phyloP scores from a whole-genome alignment of 2,113 vertebrate species.

The Silurus meridionalis region DNA sequence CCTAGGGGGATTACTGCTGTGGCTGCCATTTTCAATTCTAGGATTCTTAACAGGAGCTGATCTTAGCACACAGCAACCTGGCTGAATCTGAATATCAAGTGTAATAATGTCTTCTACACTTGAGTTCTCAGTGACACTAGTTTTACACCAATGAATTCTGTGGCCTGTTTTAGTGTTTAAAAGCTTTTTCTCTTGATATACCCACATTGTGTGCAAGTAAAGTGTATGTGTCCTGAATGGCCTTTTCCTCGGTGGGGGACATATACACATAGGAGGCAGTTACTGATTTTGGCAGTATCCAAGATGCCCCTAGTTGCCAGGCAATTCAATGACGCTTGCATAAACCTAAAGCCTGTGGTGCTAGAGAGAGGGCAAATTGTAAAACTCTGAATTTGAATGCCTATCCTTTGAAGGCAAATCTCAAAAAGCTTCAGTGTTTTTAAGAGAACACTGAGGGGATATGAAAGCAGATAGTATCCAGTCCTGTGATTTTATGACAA shows the following conservation, averaged over 20 bases:
- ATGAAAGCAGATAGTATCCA: neutral
- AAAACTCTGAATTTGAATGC: neutral
- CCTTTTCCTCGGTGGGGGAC: neutral
- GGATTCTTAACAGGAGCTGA: neutral
- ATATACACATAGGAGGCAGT: neutral
- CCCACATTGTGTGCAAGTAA: neutral
- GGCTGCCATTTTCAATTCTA: neutral
- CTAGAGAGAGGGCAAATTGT: neutral
- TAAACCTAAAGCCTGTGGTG: neutral
- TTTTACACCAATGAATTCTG: neutral
- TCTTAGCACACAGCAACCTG: neutral
- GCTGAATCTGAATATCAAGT: slow-evolving; percentile 1
- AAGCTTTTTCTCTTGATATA: neutral
- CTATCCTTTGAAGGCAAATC: neutral
- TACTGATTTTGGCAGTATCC: neutral
- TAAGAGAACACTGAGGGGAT: neutral
- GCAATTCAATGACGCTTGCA: neutral
- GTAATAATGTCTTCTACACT: neutral
- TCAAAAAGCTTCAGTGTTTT: neutral
- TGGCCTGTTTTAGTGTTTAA: neutral
- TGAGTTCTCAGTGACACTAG: neutral
- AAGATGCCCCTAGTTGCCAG: neutral
- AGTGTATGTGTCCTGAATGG: neutral
- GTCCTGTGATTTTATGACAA: neutral
- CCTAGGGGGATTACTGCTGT: neutral